Evolutionary conservation across 2,888 invertebrate species (phyloP).

Genomic region (Troides helena): DNA sequence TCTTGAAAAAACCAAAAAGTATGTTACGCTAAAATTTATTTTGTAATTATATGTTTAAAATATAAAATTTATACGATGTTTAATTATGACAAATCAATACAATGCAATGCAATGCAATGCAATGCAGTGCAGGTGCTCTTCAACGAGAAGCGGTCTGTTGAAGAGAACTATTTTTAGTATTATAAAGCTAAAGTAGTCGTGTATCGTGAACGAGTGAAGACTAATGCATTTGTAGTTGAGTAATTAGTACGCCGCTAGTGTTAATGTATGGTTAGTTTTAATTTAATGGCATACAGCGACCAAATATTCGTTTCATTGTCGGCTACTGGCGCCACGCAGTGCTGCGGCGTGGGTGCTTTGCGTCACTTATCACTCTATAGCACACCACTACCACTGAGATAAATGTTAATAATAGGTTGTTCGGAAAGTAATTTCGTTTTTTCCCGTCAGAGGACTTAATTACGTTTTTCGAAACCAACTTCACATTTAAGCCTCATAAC

Average conservation of each 20-base stretch:
- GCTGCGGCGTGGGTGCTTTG: slow-evolving; percentile 1
- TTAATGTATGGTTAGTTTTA: slow-evolving; percentile 30
- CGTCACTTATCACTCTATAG: neutral
- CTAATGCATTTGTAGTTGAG: slow-evolving; percentile 35
- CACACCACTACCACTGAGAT: neutral
- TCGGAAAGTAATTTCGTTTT: no score
- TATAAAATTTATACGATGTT: neutral
- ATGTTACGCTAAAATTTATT: neutral
- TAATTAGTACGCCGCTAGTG: slow-evolving; percentile 19
- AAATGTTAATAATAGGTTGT: neutral
- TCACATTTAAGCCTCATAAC: no score
- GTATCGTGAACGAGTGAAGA: slow-evolving; percentile 27
- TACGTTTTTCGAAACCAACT: no score
- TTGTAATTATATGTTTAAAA: neutral
- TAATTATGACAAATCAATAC: no score
- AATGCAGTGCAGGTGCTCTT: no score
- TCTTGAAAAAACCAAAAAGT: neutral
- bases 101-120: no score
- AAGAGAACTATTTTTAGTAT: neutral
- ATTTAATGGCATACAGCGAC: slow-evolving; percentile 62
- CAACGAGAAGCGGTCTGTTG: neutral
- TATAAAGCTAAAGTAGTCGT: neutral
- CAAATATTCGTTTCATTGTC: slow-evolving; percentile 52
- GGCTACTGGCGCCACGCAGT: slow-evolving; percentile 24
- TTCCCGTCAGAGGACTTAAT: no score